Conservation (phyloP, 2,113 vertebrate species). For the Pachypanchax playfairii region DNA sequence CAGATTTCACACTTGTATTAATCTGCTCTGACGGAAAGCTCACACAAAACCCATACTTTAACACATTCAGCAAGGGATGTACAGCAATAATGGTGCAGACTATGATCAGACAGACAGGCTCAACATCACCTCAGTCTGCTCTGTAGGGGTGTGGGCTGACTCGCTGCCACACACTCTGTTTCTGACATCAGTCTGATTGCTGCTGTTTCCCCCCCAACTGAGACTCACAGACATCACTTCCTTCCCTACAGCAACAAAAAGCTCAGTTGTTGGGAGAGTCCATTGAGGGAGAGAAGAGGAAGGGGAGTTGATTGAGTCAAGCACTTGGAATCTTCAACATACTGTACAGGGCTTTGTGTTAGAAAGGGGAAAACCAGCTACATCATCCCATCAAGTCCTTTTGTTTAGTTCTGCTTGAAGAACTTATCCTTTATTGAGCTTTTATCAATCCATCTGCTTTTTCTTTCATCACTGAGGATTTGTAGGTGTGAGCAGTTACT, state of each 20-base stretch:
- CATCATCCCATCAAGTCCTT: constrained; percentile 62
- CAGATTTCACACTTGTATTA: constrained; percentile 22
- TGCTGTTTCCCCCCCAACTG: constrained; percentile 13
- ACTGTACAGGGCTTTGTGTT: constrained; percentile 68
- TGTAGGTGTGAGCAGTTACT: constrained; percentile 41
- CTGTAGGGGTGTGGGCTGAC: constrained; percentile 11
- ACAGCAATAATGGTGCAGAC: constrained; percentile 39
- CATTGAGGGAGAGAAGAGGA: constrained; percentile 36
- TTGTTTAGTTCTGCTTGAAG: constrained; percentile 46
- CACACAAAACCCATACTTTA: too few relatives aligned
- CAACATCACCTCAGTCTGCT: constrained; percentile 39
- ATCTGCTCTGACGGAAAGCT: constrained; percentile 14
- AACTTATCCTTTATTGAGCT: constrained; percentile 55
- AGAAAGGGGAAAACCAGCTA: constrained; percentile 76
- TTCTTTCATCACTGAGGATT: constrained; percentile 35
- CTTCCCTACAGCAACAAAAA: constrained; percentile 72
- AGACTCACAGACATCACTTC: constrained; percentile 76
- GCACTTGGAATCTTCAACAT: constrained; percentile 71
- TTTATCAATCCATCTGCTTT: constrained; percentile 21
- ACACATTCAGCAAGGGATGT: not conserved
- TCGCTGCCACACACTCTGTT: constrained; percentile 28
- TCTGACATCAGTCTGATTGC: constrained; percentile 64
- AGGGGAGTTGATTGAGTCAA: constrained; percentile 60
- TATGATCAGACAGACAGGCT: constrained; percentile 38
- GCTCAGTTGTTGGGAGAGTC: constrained; percentile 76